phyloP scores from a whole-genome alignment of 2,113 vertebrate genomes.

The Melanostigma gelatinosum region DNA sequence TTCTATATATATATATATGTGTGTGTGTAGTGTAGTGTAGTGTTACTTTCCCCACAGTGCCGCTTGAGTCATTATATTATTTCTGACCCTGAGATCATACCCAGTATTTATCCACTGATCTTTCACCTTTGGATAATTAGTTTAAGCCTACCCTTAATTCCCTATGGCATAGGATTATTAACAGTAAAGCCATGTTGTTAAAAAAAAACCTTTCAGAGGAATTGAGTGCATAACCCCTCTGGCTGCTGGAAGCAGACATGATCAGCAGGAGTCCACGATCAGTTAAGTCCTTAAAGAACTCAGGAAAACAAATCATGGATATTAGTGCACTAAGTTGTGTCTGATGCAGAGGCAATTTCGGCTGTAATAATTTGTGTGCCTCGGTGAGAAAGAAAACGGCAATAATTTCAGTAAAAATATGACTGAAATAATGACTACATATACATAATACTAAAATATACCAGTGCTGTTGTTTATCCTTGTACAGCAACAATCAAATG shows the following conservation, averaged over 20 bases:
- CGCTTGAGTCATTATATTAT: constrained; percentile 11
- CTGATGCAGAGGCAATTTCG: constrained; percentile 17
- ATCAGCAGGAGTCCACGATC: constrained; percentile 45
- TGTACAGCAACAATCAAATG: not conserved
- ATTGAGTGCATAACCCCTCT: constrained; percentile 43
- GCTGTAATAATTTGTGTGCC: not conserved
- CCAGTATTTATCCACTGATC: constrained; percentile 49
- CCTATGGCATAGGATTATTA: constrained; percentile 49
- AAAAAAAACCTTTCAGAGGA: constrained; percentile 44
- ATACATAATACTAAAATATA: not conserved
- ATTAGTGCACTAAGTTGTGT: constrained; percentile 23
- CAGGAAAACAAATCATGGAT: constrained; percentile 35
- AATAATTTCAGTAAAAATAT: not conserved
- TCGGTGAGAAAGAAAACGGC: not conserved
- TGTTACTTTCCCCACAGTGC: constrained; percentile 1
- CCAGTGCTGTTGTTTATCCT: not conserved
- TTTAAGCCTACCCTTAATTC: constrained; percentile 54
- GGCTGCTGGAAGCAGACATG: constrained; percentile 33
- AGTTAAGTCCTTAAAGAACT: constrained; percentile 27
- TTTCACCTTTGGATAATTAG: constrained; percentile 50
- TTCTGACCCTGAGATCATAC: constrained; percentile 48
- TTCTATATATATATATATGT: too few relatives aligned
- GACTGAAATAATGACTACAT: not conserved
- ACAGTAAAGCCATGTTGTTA: constrained; percentile 45
- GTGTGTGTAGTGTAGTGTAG: too few relatives aligned